A percentile compares a stretch with the other conserved stretches of the same genome.
These are phyloP conservation scores for Amphimedon queenslandica DNA, from an alignment of 37 sponge, comb jelly and placozoan genomes.

Conservation along the genomic window DNA sequence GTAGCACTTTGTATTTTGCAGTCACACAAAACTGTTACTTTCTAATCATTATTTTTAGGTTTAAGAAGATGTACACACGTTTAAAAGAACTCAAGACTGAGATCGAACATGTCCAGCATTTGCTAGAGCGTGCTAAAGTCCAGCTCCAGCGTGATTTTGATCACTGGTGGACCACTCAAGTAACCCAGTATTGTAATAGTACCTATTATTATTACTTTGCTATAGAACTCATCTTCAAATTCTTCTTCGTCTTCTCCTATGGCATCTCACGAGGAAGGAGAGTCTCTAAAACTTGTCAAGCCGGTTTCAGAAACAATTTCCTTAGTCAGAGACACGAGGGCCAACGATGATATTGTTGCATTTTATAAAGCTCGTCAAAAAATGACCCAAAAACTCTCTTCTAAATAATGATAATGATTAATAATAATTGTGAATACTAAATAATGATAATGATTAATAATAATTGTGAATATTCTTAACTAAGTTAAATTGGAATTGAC, in stretches of 20 bases:
- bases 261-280: not conserved
- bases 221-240: not conserved
- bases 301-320: conserved; percentile 41
- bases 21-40: not conserved
- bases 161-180: conserved; percentile 74
- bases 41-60: conserved; percentile 30
- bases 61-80: conserved; percentile 60
- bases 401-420: no score
- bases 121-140: conserved; percentile 84
- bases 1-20: not conserved
- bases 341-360: conserved; percentile 92
- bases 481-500: no score
- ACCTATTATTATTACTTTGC: not conserved
- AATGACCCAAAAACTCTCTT: no score
- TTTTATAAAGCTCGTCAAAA: conserved; percentile 89
- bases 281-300: not conserved
- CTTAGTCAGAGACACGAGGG: conserved; percentile 78
- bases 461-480: no score
- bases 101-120: conserved; percentile 94
- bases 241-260: not conserved
- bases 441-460: no score
- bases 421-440: no score
- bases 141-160: conserved; percentile 92
- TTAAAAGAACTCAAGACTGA: conserved; percentile 89
- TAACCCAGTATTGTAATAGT: not conserved